phyloP scores from a whole-genome alignment of 2,888 invertebrate species.

The Timandra comae region DNA sequence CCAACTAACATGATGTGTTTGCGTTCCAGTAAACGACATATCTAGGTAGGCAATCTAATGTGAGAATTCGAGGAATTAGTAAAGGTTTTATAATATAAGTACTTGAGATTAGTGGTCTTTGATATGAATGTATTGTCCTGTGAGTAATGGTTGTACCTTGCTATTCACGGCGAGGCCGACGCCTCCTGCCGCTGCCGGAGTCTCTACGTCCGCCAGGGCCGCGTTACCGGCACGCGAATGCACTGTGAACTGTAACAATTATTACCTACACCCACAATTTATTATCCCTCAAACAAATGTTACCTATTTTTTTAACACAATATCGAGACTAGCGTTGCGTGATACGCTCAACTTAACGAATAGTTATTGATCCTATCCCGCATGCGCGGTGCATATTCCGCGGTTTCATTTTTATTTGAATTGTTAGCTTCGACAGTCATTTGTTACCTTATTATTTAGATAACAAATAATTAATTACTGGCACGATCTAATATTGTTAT shows the following conservation, averaged over 20 bases:
- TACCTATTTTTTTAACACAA: slow-evolving; percentile 16
- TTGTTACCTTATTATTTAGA: no score
- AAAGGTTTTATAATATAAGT: no score
- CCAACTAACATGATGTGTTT: no score
- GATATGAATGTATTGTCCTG: no score
- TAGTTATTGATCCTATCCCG: slow-evolving; percentile 20
- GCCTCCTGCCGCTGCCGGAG: slow-evolving; percentile 61
- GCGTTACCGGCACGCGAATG: slow-evolving; percentile 34
- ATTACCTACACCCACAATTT: slow-evolving; percentile 11
- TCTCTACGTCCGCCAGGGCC: slow-evolving; percentile 68
- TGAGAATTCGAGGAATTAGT: no score
- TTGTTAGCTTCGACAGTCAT: slow-evolving; percentile 1
- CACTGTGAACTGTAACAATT: slow-evolving; percentile 35
- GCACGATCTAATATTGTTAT: slow-evolving; percentile 1
- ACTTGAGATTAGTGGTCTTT: no score
- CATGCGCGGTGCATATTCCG: slow-evolving; percentile 19
- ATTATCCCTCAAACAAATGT: slow-evolving; percentile 7
- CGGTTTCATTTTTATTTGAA: slow-evolving; percentile 15
- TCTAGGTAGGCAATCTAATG: no score
- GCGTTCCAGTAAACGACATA: no score
- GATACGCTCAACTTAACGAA: slow-evolving; percentile 13
- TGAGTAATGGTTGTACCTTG: no score
- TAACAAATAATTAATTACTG: no score
- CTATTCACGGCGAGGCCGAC: slow-evolving; percentile 73
- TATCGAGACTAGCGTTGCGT: slow-evolving; percentile 16